Conservation (phyloP, 2,888 invertebrate genomes). For the Sabatieria punctata region DNA sequence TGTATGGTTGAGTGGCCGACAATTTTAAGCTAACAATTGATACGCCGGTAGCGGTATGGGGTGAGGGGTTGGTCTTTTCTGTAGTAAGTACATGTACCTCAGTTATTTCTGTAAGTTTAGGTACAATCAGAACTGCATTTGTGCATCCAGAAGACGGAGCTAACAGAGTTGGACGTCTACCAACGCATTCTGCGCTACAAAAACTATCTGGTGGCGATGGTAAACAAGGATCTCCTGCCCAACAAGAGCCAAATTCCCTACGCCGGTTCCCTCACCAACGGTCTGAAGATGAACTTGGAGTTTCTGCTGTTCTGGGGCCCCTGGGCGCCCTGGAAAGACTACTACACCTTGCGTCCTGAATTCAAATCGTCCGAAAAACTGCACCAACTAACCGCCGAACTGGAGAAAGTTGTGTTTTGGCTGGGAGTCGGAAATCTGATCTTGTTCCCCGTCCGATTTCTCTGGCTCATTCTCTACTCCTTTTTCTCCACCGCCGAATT, state of each 20-base stretch:
- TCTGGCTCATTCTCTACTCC: slow-evolving; percentile 83
- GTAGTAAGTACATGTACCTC: too few relatives aligned
- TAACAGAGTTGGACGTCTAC: slow-evolving; percentile 79
- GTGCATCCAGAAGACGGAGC: slow-evolving; percentile 87
- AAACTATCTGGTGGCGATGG: slow-evolving; percentile 93
- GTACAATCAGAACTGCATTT: slow-evolving; percentile 86
- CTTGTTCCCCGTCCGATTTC: slow-evolving; percentile 65
- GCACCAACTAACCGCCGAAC: slow-evolving; percentile 9
- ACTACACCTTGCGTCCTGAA: slow-evolving; percentile 81
- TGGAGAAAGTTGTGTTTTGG: slow-evolving; percentile 33
- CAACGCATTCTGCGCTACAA: slow-evolving; percentile 82
- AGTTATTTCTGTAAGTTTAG: too few relatives aligned
- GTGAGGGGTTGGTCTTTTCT: too few relatives aligned
- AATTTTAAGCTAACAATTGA: too few relatives aligned
- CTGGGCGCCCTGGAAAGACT: slow-evolving; percentile 86
- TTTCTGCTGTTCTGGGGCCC: slow-evolving; percentile 82
- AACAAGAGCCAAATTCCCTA: too few relatives aligned
- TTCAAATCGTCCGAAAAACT: slow-evolving; percentile 48
- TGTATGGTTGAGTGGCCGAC: too few relatives aligned
- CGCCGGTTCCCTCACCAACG: too few relatives aligned
- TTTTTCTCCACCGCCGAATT: slow-evolving; percentile 75
- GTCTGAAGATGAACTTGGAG: slow-evolving; percentile 73
- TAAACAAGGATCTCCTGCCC: slow-evolving; percentile 58
- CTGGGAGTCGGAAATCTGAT: slow-evolving; percentile 65
- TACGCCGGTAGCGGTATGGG: too few relatives aligned